Percentiles rank a stretch among this genome's conserved stretches.
These are phyloP conservation scores for Aleiodes leptofemur DNA, from an alignment of 2,888 invertebrate genomes.

Conservation along the genomic window DNA sequence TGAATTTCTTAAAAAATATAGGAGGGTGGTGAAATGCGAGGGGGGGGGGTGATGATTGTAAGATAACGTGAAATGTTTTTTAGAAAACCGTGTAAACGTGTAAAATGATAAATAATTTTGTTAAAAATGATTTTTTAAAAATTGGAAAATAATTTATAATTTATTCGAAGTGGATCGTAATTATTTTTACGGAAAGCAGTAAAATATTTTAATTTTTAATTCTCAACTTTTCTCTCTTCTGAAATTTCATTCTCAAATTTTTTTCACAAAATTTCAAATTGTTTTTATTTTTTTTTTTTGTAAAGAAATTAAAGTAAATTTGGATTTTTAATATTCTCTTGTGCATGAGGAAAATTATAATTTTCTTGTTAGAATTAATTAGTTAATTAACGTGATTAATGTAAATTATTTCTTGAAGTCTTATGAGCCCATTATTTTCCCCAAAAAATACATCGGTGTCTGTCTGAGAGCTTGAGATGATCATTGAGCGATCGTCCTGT, in stretches of 20 bases:
- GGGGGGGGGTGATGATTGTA: neutral
- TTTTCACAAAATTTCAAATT: no score
- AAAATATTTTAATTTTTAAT: no score
- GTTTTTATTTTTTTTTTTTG: no score
- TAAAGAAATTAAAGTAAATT: conserved; percentile 3
- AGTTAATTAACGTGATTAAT: conserved; percentile 17
- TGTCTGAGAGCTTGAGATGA: conserved; percentile 62
- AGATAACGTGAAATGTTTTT: neutral
- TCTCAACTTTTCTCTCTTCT: no score
- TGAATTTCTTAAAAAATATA: no score
- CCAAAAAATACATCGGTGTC: conserved; percentile 47
- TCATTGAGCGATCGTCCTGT: conserved; percentile 65
- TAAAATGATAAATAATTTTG: no score
- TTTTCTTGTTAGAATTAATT: conserved; percentile 2
- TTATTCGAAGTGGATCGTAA: no score
- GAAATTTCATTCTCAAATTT: no score
- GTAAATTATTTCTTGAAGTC: conserved; percentile 13
- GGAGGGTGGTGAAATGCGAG: conserved; percentile 42
- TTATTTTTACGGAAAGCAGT: no score
- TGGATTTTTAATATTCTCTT: neutral
- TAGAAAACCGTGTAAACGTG: no score
- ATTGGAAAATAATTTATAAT: no score
- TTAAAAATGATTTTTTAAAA: no score
- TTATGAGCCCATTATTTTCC: conserved; percentile 44
- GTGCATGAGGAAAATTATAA: conserved; percentile 13